phyloP scores from a whole-genome alignment of 2,113 vertebrate genomes.

The Ahaetulla prasina region DNA sequence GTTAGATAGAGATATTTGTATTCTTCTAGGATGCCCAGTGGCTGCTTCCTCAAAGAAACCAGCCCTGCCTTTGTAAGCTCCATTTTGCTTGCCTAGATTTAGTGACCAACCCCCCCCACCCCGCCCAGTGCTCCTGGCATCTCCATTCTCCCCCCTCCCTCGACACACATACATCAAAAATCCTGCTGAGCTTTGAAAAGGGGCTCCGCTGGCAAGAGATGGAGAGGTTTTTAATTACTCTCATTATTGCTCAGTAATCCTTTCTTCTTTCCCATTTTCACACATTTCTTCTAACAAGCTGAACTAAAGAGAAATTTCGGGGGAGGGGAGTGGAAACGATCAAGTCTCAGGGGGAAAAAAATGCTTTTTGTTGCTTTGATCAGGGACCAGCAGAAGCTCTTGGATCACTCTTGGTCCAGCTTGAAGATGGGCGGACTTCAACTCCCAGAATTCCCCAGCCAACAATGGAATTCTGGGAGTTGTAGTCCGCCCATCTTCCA shows the following conservation, averaged over 20 bases:
- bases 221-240: constrained; percentile 53
- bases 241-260: constrained; percentile 49
- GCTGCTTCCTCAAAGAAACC: neutral
- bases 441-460: neutral
- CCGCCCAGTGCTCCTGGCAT: neutral
- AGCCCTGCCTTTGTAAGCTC: neutral
- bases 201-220: constrained; percentile 35
- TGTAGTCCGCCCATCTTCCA: neutral
- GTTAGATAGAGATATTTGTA: too few relatives aligned
- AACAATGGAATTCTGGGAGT: neutral
- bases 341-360: constrained; percentile 38
- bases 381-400: constrained; percentile 40
- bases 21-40: neutral
- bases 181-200: constrained; percentile 12
- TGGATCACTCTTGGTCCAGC: neutral
- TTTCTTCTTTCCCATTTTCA: constrained; percentile 58
- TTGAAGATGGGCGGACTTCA: neutral
- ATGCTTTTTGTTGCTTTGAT: constrained; percentile 41
- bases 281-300: constrained; percentile 54
- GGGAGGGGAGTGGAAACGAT: constrained; percentile 26
- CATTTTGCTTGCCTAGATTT: neutral
- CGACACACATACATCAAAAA: neutral
- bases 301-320: constrained; percentile 52
- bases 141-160: neutral
- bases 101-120: fast-evolving